Evolutionary conservation across 2,113 vertebrate species (phyloP), one percentile per base, ranked within the genome.

Genomic region (Lamprologus sp.): DNA sequence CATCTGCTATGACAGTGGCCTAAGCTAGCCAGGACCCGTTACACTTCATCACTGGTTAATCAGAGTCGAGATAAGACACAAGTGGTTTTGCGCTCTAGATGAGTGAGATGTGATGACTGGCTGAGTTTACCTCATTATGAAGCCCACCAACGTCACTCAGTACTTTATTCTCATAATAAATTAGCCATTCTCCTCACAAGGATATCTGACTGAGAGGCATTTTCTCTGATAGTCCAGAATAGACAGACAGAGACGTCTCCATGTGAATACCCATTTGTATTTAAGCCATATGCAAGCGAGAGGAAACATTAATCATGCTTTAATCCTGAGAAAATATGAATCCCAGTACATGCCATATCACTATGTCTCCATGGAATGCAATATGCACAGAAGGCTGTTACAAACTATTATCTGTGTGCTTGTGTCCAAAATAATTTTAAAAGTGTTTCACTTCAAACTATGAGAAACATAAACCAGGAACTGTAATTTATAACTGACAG

Each of bases 381-480:
- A 81, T 75, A 65, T 45, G 65, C 81, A 84, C 47, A 85, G 84
- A 70, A 92, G 84, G 83, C 90, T 77, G 91, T 83, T 84, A 84
- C 58, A 68, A 87, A 83, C 83, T 37, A 84, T 82, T 79, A 84
- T 81, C 86, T 65, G 26, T 83, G 63, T 60, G 70, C 87, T 84
- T 75, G 55, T 12, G 9, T 83, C 56, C 60, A 51, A 73, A 91
- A 92, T 88, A 4, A 79, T 85, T 92, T 90, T 85, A 86, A 89
- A 90, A 90, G 88, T 19, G 55, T 88, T 92, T 89, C 84, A 90
- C 92, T 93, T 90, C 75, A 89, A 89, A 92, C 91, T 89, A 85
- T 84, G 84, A 90, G 91, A 90, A 94, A 93, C 87, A 93, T 87
- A 90, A 92, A 92, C 87, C 89, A 92, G 92, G 92, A 93, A 79